These are phyloP conservation scores for Rhyacophila brunnea DNA, from an alignment of 1,140 invertebrate species.

Conservation along the genomic window DNA sequence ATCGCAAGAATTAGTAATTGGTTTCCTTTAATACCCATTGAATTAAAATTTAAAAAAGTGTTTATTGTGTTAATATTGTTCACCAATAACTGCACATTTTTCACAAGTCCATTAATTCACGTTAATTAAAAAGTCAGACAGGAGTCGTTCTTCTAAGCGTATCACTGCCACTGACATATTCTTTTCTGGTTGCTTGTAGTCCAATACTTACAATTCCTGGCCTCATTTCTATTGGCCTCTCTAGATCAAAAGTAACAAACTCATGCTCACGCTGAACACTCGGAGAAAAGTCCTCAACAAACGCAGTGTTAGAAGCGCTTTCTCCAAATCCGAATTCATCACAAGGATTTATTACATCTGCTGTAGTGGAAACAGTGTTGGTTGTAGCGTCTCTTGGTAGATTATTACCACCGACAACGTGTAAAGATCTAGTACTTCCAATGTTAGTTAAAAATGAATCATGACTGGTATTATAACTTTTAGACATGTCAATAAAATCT, in stretches of 20 bases:
- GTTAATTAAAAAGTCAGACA: too few relatives aligned
- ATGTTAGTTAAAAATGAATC: slow-evolving; percentile 38
- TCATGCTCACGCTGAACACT: slow-evolving; percentile 42
- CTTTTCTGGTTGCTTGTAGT: slow-evolving; percentile 31
- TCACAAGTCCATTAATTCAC: too few relatives aligned
- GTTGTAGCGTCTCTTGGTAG: slow-evolving; percentile 44
- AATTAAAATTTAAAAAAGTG: too few relatives aligned
- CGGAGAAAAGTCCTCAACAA: slow-evolving; percentile 44
- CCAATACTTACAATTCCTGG: slow-evolving; percentile 32
- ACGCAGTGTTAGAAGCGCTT: slow-evolving; percentile 39
- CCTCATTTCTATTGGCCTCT: slow-evolving; percentile 39
- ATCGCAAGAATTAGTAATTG: too few relatives aligned
- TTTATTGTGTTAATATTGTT: too few relatives aligned
- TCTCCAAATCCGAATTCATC: slow-evolving; percentile 28
- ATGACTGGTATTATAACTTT: slow-evolving; percentile 50
- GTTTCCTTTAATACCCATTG: too few relatives aligned
- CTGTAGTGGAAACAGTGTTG: slow-evolving; percentile 46
- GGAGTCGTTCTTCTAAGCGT: slow-evolving; percentile 46
- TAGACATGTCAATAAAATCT: slow-evolving; percentile 50
- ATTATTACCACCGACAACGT: slow-evolving; percentile 18
- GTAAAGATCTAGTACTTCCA: slow-evolving; percentile 32
- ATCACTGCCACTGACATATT: slow-evolving; percentile 35
- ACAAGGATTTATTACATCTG: slow-evolving; percentile 39
- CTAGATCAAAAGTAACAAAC: slow-evolving; percentile 48
- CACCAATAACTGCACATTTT: too few relatives aligned